Conservation (phyloP, 2,113 vertebrate species). For the Agapornis roseicollis region DNA sequence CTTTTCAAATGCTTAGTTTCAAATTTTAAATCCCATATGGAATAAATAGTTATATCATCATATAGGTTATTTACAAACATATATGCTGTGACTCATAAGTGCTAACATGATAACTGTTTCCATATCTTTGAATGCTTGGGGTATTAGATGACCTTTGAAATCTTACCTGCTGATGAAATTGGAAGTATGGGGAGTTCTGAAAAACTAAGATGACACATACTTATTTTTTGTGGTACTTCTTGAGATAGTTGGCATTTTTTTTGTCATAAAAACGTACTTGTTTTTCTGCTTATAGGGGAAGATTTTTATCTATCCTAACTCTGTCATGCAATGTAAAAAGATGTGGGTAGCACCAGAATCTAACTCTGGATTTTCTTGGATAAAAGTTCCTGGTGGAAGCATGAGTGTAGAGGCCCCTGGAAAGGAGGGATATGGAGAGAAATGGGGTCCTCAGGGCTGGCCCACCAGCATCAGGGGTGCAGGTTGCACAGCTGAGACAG, state of each 20-base stretch:
- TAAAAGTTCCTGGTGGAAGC: neutral
- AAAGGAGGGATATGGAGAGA: neutral
- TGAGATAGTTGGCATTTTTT: neutral
- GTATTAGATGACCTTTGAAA: neutral
- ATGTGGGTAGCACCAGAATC: neutral
- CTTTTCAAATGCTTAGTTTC: slow-evolving; percentile 37
- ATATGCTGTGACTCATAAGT: slow-evolving; percentile 21
- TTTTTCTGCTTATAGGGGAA: neutral
- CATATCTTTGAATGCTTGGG: slow-evolving; percentile 14
- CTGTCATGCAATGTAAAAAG: neutral
- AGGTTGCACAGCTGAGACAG: neutral
- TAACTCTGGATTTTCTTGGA: neutral
- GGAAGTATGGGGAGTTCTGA: neutral
- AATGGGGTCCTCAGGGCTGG: neutral
- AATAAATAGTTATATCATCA: slow-evolving; percentile 57
- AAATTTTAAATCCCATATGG: slow-evolving; percentile 35
- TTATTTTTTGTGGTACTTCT: neutral
- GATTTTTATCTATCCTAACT: neutral
- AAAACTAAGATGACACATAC: neutral
- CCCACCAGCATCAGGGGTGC: neutral
- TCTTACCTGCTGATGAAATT: neutral
- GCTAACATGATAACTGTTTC: slow-evolving; percentile 61
- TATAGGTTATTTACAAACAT: slow-evolving; percentile 40
- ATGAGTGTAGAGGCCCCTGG: neutral
- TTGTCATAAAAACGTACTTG: neutral